These are phyloP conservation scores for Mesocricetus auratus DNA, from an alignment of 2,113 vertebrate genomes.

Conservation along the genomic window DNA sequence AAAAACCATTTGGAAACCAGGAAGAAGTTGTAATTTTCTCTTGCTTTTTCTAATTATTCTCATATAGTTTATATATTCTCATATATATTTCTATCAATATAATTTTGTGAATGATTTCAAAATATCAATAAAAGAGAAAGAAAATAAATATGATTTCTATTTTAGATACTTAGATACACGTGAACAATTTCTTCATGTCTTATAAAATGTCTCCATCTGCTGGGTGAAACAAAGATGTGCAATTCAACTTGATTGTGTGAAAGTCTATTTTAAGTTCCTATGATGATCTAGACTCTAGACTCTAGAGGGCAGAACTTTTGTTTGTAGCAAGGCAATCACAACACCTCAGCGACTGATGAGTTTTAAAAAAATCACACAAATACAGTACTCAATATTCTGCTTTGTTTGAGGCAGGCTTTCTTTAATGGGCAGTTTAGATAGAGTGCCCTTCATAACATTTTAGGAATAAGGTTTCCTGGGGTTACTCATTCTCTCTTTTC, in stretches of 20 bases:
- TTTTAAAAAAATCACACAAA: neutral
- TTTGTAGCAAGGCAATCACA: neutral
- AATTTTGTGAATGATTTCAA: constrained; percentile 56
- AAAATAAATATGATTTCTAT: constrained; percentile 34
- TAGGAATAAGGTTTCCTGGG: neutral
- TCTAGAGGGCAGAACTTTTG: neutral
- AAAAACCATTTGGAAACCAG: neutral
- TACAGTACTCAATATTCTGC: neutral
- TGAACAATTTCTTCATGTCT: constrained; percentile 55
- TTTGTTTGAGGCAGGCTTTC: neutral
- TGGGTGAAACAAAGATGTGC: constrained; percentile 70
- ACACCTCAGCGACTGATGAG: too few species aligned
- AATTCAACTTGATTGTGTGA: constrained; percentile 35
- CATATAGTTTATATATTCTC: neutral
- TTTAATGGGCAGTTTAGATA: neutral
- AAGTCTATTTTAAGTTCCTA: constrained; percentile 11
- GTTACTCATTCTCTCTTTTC: neutral
- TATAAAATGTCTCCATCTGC: constrained; percentile 77
- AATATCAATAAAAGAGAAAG: constrained; percentile 48
- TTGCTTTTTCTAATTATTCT: neutral
- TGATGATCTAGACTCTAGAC: constrained; percentile 1
- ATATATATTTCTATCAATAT: too few species aligned
- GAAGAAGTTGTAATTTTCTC: constrained; percentile 16
- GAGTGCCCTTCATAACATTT: neutral
- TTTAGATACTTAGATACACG: constrained; percentile 51